Conservation (phyloP, 2,888 invertebrate genomes). For the Eristalinus aeneus region DNA sequence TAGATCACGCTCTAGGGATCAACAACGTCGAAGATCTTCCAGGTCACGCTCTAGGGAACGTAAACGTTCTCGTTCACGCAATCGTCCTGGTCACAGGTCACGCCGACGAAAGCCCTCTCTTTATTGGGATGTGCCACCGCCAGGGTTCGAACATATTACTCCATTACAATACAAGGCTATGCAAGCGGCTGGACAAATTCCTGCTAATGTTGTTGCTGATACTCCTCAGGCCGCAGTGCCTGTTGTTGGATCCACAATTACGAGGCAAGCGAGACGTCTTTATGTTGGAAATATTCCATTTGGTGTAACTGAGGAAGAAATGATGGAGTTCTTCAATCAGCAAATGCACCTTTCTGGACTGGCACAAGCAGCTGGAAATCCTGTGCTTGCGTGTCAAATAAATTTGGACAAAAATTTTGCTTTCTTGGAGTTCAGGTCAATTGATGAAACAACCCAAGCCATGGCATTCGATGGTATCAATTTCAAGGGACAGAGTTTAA, state of each 20-base stretch:
- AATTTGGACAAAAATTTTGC: conserved; percentile 99
- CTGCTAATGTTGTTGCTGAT: conserved; percentile 94
- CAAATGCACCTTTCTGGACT: conserved; percentile 99
- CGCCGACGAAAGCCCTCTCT: conserved; percentile 93
- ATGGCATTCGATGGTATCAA: conserved; percentile 99
- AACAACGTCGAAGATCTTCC: conserved; percentile 79
- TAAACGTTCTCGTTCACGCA: conserved; percentile 80
- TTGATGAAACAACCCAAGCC: conserved; percentile 99
- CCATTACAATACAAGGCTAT: conserved; percentile 95
- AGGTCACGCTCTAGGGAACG: conserved; percentile 83
- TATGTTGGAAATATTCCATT: conserved; percentile 99
- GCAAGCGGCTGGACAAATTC: conserved; percentile 97
- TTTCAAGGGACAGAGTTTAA: conserved; percentile 98
- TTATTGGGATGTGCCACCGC: conserved; percentile 99
- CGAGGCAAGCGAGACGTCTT: conserved; percentile 93
- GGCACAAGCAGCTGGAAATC: conserved; percentile 98
- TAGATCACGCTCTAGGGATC: conserved; percentile 72
- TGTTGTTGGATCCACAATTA: conserved; percentile 97
- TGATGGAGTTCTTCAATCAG: conserved; percentile 99
- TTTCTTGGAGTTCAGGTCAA: conserved; percentile 97
- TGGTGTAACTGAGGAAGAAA: conserved; percentile 98
- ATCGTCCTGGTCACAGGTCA: conserved; percentile 80
- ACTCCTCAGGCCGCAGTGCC: conserved; percentile 98
- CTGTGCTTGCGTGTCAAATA: conserved; percentile 98
- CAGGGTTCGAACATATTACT: conserved; percentile 98